Base-by-base conservation (phyloP, 2,797 vertebrate genomes). In the Chelmon rostratus region DNA sequence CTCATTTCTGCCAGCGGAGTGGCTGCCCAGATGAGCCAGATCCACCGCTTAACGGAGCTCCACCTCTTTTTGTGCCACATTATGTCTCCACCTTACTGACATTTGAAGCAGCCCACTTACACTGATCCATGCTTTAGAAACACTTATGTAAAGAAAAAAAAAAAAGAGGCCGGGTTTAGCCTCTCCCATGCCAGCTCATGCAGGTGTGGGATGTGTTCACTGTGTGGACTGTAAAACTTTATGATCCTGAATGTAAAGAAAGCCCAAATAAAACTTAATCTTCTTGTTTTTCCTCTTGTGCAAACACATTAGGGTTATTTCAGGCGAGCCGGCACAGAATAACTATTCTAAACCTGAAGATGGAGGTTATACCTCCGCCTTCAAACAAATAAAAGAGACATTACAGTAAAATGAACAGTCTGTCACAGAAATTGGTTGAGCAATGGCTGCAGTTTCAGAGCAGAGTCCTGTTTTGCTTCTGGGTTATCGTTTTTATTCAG, bases 1-100 rank as follows among this genome's bases (percentile, higher is more conserved):
- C 87, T 93, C 90, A 94, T 68, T 80, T 76, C 62, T 54, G 12
- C 88, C 73, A 7, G 5, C 68, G 68, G 38, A 84, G 79, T 33
- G 19, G 56, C 38, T 9, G 57, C 56, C 44, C 64, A 35, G 58
- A 47, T 73, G 64, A 78, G 44, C 57, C 49, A n/a, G 58, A 68
- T 73, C 74, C 68, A 64, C 40, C 0, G 10, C 59, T 56, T 35
- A 31, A 73, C 54, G 42, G 58, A 38, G 52, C 81, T 71, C 65
- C 69, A 38, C 63, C 82, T 77, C 40, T 49, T 61, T 56, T 44
- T 64, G 50, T 46, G 70, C n/a, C 70, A 67, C 57, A 71, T 62
- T 42, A 40, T 35, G 59, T 61, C 61, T 68, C 73, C 79, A 82
- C 57, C 76, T 59, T 18, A 16, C 57, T 87, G 58, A 81, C 83